Base-by-base conservation (phyloP, 2,797 vertebrate genomes). In the Kryptolebias ocellatus region DNA sequence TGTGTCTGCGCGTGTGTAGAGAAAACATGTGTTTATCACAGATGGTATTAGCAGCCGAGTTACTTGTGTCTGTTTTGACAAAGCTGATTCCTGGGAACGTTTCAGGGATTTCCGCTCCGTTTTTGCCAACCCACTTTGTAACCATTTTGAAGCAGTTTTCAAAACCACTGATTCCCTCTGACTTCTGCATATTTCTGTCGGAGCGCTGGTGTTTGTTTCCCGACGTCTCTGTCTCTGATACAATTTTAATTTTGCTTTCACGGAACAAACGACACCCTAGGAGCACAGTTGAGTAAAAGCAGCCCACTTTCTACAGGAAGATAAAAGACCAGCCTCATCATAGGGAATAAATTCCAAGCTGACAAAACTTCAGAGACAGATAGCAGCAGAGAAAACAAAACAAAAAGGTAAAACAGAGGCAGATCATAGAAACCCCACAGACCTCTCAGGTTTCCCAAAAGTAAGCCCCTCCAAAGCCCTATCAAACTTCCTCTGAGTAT, bases 401-500 rank as follows among this genome's bases (percentile, higher is more conserved):
- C 44, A 68, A 60, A 50, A 67, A 17, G 61, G 20, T 24, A 46
- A 60, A 65, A 74, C 17, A 64, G 46, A 64, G 50, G 54, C 17
- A 57, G 64, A 79, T 83, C 61, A 72, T 4, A 79, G 61, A 60
- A 74, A 60, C 61, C 63, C 34, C 39, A 27, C 28, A 37, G 59
- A 65, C 70, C 74, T 69, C 63, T 62, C 55, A 64, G 58, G 59
- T 66, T 60, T 53, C 64, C 56, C 46, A 74, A 72, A 88, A 85
- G 83, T 79, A 69, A 37, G 61, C 64, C 58, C 4, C 50, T 60
- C 74, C 70, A 59, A 80, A 78, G 57, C 56, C 77, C 80, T 55
- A 80, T 87, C 83, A 83, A 85, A 86, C 86, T 83, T 81, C 71
- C 65, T 72, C 70, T 78, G 69, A 74, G 81, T 39, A 12, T 44